Percentiles rank a stretch among this genome's conserved stretches.
phyloP scores from a whole-genome alignment of 2,113 vertebrate species.

The Origma solitaria region DNA sequence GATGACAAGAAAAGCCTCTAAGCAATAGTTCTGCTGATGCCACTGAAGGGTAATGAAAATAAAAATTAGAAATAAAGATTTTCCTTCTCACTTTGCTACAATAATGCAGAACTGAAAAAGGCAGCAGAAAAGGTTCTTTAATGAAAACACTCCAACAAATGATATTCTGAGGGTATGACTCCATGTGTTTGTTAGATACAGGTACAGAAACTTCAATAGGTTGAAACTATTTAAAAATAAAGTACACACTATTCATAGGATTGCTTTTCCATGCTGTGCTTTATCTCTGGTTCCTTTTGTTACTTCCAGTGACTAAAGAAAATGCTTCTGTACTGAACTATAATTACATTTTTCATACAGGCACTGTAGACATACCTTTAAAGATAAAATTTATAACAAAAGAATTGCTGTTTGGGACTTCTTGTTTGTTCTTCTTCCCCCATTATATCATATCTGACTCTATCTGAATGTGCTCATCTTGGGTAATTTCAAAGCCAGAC shows the following conservation, averaged over 20 bases:
- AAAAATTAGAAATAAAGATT: constrained; percentile 4
- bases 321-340: not conserved
- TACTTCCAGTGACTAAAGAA: not conserved
- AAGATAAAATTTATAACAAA: not conserved
- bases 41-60: not conserved
- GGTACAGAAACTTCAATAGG: not conserved
- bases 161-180: not conserved
- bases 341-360: not conserved
- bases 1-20: not conserved
- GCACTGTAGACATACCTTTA: not conserved
- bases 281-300: not conserved
- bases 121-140: not conserved
- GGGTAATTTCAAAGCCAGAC: not conserved
- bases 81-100: not conserved
- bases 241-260: not conserved
- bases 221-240: not conserved
- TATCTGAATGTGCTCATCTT: not conserved
- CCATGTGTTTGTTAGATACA: not conserved
- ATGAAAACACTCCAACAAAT: not conserved
- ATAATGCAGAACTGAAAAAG: not conserved
- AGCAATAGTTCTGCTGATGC: not conserved
- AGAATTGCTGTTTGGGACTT: not conserved
- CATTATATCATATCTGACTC: not conserved
- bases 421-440: not conserved
- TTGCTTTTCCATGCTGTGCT: not conserved